Evolutionary conservation across 2,113 vertebrate species (phyloP).

Genomic region (Bucco capensis): DNA sequence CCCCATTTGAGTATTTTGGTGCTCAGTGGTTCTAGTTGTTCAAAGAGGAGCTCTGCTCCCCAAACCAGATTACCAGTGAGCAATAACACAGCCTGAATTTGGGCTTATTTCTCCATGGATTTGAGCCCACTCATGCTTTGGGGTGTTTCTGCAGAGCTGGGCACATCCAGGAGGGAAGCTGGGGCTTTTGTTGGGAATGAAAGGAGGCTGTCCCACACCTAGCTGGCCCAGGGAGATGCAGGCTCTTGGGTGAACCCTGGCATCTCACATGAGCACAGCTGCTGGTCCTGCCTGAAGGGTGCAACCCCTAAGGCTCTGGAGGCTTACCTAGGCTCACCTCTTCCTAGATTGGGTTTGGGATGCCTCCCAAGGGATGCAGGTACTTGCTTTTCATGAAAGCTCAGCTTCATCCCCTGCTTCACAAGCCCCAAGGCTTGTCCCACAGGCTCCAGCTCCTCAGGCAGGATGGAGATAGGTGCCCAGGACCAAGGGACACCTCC

Average conservation of each 20-base stretch:
- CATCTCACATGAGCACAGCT: rapidly evolving
- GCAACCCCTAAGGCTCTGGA: rapidly evolving
- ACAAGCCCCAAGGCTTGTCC: rapidly evolving
- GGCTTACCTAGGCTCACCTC: neutral
- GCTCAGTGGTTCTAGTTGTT: neutral
- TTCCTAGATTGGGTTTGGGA: rapidly evolving
- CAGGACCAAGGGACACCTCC: neutral
- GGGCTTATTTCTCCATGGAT: rapidly evolving
- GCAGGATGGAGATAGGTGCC: neutral
- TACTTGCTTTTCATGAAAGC: neutral
- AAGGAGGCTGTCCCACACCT: neutral
- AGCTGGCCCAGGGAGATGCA: rapidly evolving
- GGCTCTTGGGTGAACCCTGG: neutral
- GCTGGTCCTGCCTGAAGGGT: neutral
- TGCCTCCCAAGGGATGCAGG: neutral
- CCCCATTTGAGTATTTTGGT: neutral
- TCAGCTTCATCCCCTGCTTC: neutral
- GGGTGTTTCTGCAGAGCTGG: neutral
- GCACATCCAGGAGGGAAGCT: neutral
- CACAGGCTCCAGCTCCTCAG: rapidly evolving
- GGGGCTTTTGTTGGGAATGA: neutral
- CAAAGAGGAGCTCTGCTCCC: neutral
- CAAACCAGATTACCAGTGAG: neutral
- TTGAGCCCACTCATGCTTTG: rapidly evolving
- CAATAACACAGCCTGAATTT: neutral